Conservation (phyloP, 2,113 vertebrate species). For the Sinocyclocheilus maitianheensis region DNA sequence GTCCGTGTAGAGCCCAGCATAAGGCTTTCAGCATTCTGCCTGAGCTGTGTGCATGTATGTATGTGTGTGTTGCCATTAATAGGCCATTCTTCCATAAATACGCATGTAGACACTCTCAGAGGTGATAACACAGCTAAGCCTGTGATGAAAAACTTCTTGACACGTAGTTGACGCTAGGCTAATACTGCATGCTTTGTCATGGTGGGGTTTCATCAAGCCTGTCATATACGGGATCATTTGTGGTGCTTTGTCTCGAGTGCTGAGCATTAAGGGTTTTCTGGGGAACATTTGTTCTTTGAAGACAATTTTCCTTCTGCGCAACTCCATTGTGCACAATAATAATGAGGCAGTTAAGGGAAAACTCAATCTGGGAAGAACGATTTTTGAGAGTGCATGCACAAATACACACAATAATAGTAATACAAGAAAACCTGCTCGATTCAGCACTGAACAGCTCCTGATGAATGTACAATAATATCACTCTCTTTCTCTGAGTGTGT, state of each 20-base stretch:
- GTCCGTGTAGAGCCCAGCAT: constrained; percentile 39
- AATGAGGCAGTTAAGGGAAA: neutral
- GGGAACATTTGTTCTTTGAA: neutral
- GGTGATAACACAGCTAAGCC: constrained; percentile 21
- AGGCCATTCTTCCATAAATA: constrained; percentile 7
- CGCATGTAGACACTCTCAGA: constrained; percentile 7
- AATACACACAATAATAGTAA: neutral
- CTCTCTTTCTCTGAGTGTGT: constrained; percentile 26
- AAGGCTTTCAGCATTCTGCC: constrained; percentile 55
- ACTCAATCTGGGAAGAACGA: neutral
- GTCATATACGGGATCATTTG: neutral
- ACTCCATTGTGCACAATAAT: neutral
- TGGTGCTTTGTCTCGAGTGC: neutral
- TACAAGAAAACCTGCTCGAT: neutral
- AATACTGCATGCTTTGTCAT: constrained; percentile 30
- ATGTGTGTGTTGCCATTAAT: constrained; percentile 36
- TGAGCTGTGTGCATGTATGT: constrained; percentile 1
- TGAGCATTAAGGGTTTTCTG: neutral
- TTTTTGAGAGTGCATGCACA: neutral
- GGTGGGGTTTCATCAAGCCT: constrained; percentile 21
- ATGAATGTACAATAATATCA: neutral
- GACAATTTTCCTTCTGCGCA: neutral
- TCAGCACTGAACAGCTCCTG: constrained; percentile 42
- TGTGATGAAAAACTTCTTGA: constrained; percentile 29
- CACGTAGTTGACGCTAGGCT: neutral